Evolutionary conservation across 2,797 vertebrate genomes (phyloP), one percentile per base, ranked within the genome.

Genomic region (Cyclura pinguis): DNA sequence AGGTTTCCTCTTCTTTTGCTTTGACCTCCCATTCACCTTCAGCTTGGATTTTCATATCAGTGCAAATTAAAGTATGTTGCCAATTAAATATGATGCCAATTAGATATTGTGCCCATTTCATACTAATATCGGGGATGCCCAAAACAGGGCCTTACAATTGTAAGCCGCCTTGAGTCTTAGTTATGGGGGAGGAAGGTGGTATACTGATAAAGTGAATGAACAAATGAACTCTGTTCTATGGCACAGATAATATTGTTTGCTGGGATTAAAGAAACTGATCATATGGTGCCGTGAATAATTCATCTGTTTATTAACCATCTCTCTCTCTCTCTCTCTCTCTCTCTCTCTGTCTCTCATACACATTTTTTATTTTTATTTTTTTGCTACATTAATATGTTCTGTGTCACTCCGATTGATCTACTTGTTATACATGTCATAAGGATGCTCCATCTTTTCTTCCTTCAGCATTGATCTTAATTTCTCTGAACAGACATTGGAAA

Each of bases 401-500:
- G 1, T 52, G 29, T 47, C 57, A 14, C 88, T 84, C 84, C 89
- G 67, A 52, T 59, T 94, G 78, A n/a, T 78, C 78, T 29, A 0
- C 86, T 94, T 90, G 84, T 86, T 93, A 89, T 94, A 80, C 18
- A 42, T 93, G 92, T 88, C 88, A 80, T 6, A 92, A 93, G 93
- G 93, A 74, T 94, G 81, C 86, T 87, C 81, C 90, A 93, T 92
- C 90, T 90, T 72, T 83, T 27, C 81, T 85, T 90, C 84, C 86
- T 83, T 84, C 84, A 76, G 83, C 59, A 32, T 0, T 91, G 90
- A 85, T 92, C 77, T 0, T 92, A 84, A 92, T 90, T 92, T 94
- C 74, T 93, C 35, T 1, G 77, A 93, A 69, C 91, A 94, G 88
- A 92, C 93, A 90, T 90, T 91, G 86, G 94, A 88, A 84, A 93